Evolutionary conservation across 2,113 vertebrate genomes (phyloP), one percentile per base, ranked within the genome.

Genomic region (Andinoacara biseriatus): DNA sequence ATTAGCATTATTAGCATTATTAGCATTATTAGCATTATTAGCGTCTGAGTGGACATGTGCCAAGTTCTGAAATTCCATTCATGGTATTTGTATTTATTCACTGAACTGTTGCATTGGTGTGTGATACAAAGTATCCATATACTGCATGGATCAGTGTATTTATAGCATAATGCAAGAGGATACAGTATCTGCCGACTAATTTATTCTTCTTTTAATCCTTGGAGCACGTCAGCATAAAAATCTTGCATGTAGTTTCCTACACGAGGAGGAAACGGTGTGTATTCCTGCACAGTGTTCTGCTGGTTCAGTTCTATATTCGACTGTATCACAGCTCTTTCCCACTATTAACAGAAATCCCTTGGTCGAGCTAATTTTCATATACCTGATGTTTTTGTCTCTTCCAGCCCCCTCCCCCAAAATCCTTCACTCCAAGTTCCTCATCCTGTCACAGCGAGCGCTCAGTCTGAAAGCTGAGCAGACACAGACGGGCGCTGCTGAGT

Each of bases 361-460:
- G 24, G 49, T 13, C 9, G 38, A 83, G 43, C 43, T 18, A 0
- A n/a, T 13, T 26, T 62, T 69, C 58, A 65, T 67, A 52, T 60
- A 65, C 76, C 33, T 78, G 75, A 20, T 35, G 83, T 87, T 78
- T 91, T 83, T 40, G 58, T 63, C 77, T 69, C 49, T 8, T 9
- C 22, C 22, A 17, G 29, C 10, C 62, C 46, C 35, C 74, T 35
- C 24, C 62, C 65, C 80, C 61, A 26, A 52, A 81, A 79, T 75
- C 76, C 81, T 29, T 78, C 35, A 40, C 62, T 78, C 54, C 65
- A 69, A 67, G 74, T 82, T 83, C 77, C 79, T 77, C 84, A 54
- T 87, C 80, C 43, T 60, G 80, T 81, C 75, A 76, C 33, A 26
- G 26, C 8, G 67, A 84, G 82, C 85, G 82, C 76, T 86, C 26